Evolutionary conservation across 2,888 invertebrate species (phyloP).

Genomic region (Coelopa pilipes): DNA sequence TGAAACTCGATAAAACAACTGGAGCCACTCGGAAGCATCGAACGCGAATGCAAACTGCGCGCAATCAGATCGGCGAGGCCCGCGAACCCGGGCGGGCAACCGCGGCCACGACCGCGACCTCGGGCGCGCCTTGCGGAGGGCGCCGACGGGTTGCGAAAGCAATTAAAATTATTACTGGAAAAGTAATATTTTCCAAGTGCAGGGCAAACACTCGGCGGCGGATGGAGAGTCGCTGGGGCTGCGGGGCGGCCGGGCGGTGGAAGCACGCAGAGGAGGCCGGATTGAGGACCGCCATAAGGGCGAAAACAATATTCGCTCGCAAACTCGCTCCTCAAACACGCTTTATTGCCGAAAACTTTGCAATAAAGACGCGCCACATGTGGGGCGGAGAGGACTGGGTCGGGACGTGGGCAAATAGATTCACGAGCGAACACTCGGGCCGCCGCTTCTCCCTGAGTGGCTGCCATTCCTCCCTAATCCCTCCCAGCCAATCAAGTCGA

Average conservation of each 20-base stretch:
- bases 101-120: background rate
- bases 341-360: slow-evolving; percentile 37
- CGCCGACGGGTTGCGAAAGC: slow-evolving; percentile 52
- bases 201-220: slow-evolving; percentile 56
- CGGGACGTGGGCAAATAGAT: slow-evolving; percentile 15
- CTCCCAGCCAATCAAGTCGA: background rate
- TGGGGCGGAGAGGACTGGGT: slow-evolving; percentile 1
- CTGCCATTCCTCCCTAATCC: too few species aligned
- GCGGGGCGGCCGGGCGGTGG: background rate
- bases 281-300: slow-evolving; percentile 10
- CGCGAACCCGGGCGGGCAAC: background rate
- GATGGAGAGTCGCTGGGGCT: background rate
- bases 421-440: background rate
- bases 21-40: background rate
- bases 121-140: background rate
- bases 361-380: slow-evolving; percentile 17
- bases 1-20: slow-evolving; percentile 23
- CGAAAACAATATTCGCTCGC: slow-evolving; percentile 31
- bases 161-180: slow-evolving; percentile 61
- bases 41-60: slow-evolving; percentile 12
- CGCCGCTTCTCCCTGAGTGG: too few species aligned
- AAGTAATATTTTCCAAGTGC: slow-evolving; percentile 63
- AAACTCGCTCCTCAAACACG: slow-evolving; percentile 2
- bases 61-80: slow-evolving; percentile 24
- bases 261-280: background rate